Conservation (phyloP, 2,113 vertebrate genomes). For the Microcebus jonahi region DNA sequence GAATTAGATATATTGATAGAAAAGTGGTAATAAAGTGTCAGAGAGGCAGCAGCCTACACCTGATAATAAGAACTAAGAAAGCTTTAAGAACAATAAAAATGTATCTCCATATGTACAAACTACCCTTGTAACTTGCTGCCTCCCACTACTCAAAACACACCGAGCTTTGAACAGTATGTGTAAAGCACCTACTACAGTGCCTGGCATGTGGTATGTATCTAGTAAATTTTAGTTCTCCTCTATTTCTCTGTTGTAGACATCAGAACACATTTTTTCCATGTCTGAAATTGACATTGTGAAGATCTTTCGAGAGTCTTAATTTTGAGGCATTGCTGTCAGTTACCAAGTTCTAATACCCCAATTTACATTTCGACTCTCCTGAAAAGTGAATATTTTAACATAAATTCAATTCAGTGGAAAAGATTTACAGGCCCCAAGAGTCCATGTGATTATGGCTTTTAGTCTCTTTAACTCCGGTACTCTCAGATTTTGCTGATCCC, state of each 20-base stretch:
- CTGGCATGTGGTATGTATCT: too few relatives aligned
- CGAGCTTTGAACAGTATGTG: neutral
- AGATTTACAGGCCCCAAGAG: conserved; percentile 63
- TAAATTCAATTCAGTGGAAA: conserved; percentile 70
- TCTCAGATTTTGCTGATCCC: conserved; percentile 40
- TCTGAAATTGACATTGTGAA: conserved; percentile 25
- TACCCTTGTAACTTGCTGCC: neutral
- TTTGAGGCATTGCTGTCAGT: conserved; percentile 40
- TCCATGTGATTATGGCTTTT: conserved; percentile 36
- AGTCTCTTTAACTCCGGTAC: conserved; percentile 38
- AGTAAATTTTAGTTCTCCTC: neutral
- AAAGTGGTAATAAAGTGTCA: neutral
- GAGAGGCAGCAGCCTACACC: neutral
- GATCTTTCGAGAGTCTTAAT: conserved; percentile 42
- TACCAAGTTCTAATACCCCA: conserved; percentile 46
- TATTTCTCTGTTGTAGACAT: neutral
- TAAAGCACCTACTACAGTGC: neutral
- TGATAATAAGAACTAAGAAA: conserved; percentile 18
- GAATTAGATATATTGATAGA: neutral
- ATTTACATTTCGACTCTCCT: conserved; percentile 62
- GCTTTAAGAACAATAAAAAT: neutral
- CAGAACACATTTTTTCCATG: neutral
- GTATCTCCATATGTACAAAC: neutral
- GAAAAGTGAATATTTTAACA: conserved; percentile 74
- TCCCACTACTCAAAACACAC: neutral